Evolutionary conservation across 1,140 invertebrate genomes (phyloP).

Genomic region (Orchestia grillus): DNA sequence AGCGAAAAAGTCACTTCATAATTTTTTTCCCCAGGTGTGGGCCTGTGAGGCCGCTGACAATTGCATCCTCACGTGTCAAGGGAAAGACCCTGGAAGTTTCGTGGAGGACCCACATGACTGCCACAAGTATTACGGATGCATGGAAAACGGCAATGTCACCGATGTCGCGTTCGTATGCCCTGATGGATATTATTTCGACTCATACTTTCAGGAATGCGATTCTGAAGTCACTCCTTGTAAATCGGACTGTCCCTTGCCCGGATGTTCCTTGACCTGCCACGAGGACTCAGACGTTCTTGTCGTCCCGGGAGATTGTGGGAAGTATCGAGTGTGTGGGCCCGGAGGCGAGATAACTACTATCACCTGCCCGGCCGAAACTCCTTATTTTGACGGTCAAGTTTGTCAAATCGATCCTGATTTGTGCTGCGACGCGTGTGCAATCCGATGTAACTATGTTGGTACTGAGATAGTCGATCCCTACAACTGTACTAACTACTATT

Average conservation of each 20-base stretch:
- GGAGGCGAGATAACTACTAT: background rate
- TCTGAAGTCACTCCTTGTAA: background rate
- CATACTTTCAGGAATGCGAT: background rate
- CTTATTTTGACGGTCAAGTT: slow-evolving; percentile 15
- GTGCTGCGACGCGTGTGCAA: background rate
- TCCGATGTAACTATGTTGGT: background rate
- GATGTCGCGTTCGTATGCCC: slow-evolving; percentile 11
- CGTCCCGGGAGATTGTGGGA: background rate
- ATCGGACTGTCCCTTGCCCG: background rate
- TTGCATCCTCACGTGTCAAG: background rate
- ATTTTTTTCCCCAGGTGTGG: background rate
- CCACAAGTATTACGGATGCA: slow-evolving; percentile 26
- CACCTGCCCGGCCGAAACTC: background rate
- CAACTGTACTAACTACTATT: slow-evolving; percentile 50
- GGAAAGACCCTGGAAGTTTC: background rate
- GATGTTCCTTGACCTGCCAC: slow-evolving; percentile 16
- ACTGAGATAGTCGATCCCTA: slow-evolving; percentile 13
- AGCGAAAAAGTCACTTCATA: background rate
- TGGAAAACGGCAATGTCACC: background rate
- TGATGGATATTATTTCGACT: slow-evolving; percentile 4
- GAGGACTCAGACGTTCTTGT: background rate
- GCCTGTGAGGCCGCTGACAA: background rate
- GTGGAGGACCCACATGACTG: slow-evolving; percentile 9
- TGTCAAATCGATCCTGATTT: background rate
- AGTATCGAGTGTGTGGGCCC: background rate